These are phyloP conservation scores for Lissocephala sabroskyi DNA, from an alignment of 2,888 invertebrate species.

Conservation along the genomic window DNA sequence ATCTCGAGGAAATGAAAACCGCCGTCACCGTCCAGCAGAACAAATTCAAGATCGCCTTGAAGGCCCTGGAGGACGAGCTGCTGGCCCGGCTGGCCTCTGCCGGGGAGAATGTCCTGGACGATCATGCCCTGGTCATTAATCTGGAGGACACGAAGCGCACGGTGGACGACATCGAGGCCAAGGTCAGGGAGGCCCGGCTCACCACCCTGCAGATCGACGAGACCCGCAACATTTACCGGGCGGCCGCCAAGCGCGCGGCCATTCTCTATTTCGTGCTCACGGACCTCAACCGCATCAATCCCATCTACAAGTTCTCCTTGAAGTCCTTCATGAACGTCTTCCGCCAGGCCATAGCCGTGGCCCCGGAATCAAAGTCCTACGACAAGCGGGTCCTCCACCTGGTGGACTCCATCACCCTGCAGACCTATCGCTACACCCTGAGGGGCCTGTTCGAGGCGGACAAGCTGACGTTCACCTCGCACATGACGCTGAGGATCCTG, in stretches of 20 bases:
- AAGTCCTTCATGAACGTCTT: conserved; percentile 96
- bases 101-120: conserved; percentile 92
- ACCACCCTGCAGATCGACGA: conserved; percentile 93
- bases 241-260: conserved; percentile 90
- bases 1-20: conserved; percentile 87
- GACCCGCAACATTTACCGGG: conserved; percentile 89
- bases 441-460: conserved; percentile 94
- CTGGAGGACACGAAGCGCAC: conserved; percentile 95
- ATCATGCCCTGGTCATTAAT: conserved; percentile 91
- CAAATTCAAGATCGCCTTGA: conserved; percentile 93
- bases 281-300: conserved; percentile 92
- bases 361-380: conserved; percentile 80
- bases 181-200: conserved; percentile 89
- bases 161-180: conserved; percentile 89
- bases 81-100: conserved; percentile 90
- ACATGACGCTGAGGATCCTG: conserved; percentile 83
- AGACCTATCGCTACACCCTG: conserved; percentile 90
- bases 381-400: conserved; percentile 82
- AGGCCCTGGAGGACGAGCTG: conserved; percentile 91
- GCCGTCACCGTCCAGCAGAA: conserved; percentile 94
- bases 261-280: conserved; percentile 94
- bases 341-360: conserved; percentile 84
- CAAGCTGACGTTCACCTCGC: conserved; percentile 91
- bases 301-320: conserved; percentile 95
- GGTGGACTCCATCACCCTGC: conserved; percentile 89